These are phyloP conservation scores for Geotrupes spiniger DNA, from an alignment of 2,888 invertebrate species.

Conservation along the genomic window DNA sequence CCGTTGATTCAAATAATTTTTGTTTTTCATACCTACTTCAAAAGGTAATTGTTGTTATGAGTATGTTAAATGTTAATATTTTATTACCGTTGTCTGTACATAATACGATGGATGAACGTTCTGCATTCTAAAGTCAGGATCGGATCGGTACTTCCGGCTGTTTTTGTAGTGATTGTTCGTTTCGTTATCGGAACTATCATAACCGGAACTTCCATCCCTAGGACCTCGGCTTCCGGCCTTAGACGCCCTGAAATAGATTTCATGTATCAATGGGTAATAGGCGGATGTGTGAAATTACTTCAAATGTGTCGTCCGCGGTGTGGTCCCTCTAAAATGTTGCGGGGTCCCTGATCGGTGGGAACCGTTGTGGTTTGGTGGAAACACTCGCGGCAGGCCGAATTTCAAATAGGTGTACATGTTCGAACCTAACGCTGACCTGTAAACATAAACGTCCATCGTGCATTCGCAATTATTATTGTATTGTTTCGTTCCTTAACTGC, in stretches of 20 bases:
- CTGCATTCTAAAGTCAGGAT: slow-evolving; percentile 79
- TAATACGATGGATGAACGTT: slow-evolving; percentile 59
- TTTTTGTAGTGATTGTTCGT: slow-evolving; percentile 62
- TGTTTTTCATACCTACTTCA: no score
- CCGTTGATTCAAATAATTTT: no score
- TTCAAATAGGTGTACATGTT: slow-evolving; percentile 94
- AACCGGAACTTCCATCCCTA: slow-evolving; percentile 86
- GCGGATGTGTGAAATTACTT: slow-evolving; percentile 20
- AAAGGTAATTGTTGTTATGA: no score
- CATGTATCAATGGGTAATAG: neutral
- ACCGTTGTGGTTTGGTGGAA: slow-evolving; percentile 78
- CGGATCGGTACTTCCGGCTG: slow-evolving; percentile 76
- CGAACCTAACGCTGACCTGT: slow-evolving; percentile 78
- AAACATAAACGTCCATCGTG: slow-evolving; percentile 18
- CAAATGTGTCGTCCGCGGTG: slow-evolving; percentile 16
- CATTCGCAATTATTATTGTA: no score
- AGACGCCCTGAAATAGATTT: slow-evolving; percentile 50
- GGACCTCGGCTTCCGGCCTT: slow-evolving; percentile 60
- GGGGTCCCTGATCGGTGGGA: slow-evolving; percentile 68
- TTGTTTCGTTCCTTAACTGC: no score
- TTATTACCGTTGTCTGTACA: slow-evolving; percentile 1
- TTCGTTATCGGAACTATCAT: slow-evolving; percentile 86
- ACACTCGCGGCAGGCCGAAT: slow-evolving; percentile 88
- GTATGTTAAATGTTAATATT: no score
- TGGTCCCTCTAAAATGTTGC: slow-evolving; percentile 43